These are phyloP conservation scores for Fragum whitleyi DNA, from an alignment of 2,888 invertebrate genomes.

Conservation along the genomic window DNA sequence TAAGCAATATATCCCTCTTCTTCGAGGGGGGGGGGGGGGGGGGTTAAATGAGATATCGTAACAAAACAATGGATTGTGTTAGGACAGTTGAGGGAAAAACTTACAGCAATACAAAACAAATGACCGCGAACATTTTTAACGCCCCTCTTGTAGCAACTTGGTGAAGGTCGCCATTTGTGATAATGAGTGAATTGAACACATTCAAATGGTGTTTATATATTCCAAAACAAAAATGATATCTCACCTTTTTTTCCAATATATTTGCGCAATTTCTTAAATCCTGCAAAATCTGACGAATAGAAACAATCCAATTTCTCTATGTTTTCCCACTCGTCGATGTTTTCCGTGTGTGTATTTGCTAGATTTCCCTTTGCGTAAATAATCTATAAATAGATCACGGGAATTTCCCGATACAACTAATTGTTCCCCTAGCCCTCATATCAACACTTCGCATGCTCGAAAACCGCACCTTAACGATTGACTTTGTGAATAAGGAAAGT, in stretches of 20 bases:
- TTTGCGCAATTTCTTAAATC: neutral
- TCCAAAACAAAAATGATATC: neutral
- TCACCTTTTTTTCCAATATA: neutral
- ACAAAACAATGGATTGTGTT: no score
- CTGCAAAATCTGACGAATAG: neutral
- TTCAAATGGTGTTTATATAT: neutral
- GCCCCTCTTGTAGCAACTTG: neutral
- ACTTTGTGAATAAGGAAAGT: no score
- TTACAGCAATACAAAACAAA: no score
- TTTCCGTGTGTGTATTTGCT: no score
- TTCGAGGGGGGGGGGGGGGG: no score
- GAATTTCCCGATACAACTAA: neutral
- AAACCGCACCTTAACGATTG: neutral
- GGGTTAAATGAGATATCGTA: no score
- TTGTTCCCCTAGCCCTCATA: neutral
- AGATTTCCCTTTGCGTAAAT: neutral
- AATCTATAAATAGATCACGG: neutral
- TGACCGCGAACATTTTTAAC: neutral
- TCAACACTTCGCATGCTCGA: no score
- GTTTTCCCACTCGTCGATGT: neutral
- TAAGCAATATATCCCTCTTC: no score
- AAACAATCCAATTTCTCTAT: neutral
- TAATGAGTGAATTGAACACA: neutral
- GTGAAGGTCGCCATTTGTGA: neutral
- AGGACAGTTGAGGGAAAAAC: no score